A percentile compares a stretch with the other conserved stretches of the same genome.
Evolutionary conservation across 2,113 vertebrate species (phyloP).

Genomic region (Lates calcarifer): DNA sequence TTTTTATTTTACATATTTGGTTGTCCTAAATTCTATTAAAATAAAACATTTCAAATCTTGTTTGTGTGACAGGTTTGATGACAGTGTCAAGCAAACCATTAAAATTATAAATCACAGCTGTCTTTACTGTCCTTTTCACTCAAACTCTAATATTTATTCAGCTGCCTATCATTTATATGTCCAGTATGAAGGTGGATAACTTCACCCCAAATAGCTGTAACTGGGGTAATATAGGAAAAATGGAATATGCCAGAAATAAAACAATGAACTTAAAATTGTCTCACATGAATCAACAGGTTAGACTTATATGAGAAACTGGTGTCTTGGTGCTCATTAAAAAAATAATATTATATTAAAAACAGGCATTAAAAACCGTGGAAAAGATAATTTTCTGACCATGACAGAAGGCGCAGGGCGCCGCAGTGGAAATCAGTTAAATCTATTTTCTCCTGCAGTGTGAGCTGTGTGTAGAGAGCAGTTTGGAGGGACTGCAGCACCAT

Average conservation of each 20-base stretch:
- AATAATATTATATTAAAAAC: background rate
- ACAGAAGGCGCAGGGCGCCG: background rate
- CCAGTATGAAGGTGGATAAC: background rate
- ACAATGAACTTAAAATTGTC: background rate
- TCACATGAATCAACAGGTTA: background rate
- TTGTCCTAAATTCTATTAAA: slow-evolving; percentile 84
- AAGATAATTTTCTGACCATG: background rate
- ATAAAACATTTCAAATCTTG: slow-evolving; percentile 83
- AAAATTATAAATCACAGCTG: slow-evolving; percentile 60
- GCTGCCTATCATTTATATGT: too few species aligned
- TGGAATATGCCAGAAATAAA: background rate
- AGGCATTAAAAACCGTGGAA: background rate
- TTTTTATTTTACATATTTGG: slow-evolving; percentile 83
- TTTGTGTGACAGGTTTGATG: slow-evolving; percentile 75
- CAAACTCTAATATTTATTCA: background rate
- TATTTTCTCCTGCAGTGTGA: slow-evolving; percentile 25
- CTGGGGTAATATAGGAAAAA: too few species aligned
- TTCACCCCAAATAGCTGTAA: background rate
- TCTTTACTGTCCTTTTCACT: slow-evolving; percentile 53
- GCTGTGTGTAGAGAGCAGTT: background rate
- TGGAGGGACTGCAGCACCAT: slow-evolving; percentile 26
- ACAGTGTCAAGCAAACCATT: slow-evolving; percentile 72
- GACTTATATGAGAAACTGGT: background rate
- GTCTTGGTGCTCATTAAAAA: background rate
- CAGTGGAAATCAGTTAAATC: slow-evolving; percentile 32